These are phyloP conservation scores for Actinemys pallida DNA, from an alignment of 2,113 vertebrate species.

Conservation along the genomic window DNA sequence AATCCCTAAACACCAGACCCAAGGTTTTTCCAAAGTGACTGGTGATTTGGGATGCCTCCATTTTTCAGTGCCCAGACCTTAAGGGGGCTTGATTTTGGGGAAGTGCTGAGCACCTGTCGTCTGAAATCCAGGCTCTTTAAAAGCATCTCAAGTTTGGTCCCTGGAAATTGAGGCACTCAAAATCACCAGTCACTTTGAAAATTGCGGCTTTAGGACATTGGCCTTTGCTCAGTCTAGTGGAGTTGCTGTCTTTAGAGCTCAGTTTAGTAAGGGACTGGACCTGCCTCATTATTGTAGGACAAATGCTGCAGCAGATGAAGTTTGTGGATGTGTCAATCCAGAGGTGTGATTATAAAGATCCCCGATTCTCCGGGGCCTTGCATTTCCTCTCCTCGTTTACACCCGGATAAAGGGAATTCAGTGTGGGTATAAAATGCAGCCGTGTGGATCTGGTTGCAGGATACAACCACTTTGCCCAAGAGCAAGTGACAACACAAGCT, in stretches of 20 bases:
- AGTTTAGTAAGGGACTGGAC: background rate
- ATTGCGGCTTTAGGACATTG: background rate
- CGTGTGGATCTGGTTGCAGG: background rate
- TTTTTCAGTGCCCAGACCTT: background rate
- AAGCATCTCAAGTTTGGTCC: background rate
- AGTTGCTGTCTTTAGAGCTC: background rate
- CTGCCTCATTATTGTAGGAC: accelerated
- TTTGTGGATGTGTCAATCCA: background rate
- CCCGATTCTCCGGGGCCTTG: accelerated
- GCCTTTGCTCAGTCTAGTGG: background rate
- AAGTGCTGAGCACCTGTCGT: background rate
- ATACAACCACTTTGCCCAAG: background rate
- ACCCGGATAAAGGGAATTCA: background rate
- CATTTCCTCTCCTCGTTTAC: background rate
- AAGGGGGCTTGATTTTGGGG: background rate
- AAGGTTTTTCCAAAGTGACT: background rate
- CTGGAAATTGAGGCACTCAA: background rate
- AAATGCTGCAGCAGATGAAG: background rate
- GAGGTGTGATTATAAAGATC: background rate
- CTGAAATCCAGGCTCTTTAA: background rate
- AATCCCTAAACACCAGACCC: background rate
- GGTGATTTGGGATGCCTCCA: background rate
- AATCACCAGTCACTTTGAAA: background rate
- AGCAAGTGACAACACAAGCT: accelerated
- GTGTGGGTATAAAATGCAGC: accelerated